Base-by-base conservation (phyloP, 2,797 vertebrate species). In the Halcyon chelicuti region DNA sequence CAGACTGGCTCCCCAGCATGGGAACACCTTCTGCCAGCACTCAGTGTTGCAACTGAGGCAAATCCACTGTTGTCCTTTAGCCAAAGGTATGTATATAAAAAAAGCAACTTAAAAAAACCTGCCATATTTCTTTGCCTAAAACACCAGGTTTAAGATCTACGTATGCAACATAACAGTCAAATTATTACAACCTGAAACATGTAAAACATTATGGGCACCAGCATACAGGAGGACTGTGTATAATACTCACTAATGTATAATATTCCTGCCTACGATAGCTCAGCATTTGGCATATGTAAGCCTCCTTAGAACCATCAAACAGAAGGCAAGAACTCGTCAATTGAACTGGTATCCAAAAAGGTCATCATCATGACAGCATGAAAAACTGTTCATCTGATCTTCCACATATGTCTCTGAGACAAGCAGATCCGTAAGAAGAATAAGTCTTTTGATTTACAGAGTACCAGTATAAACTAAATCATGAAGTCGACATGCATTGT, bases 1-100 rank as follows among this genome's bases (percentile, higher is more conserved):
- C 97, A 97, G 95, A 96, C 58, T 89, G 96, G n/a, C 80, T 74
- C 54, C 91, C 77, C 96, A 96, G 94, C 90, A 83, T 94, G 93
- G 68, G 44, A 62, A 78, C 78, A 79, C 44, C 63, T 40, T 42
- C 25, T 95, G 86, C 94, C 91, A 95, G 83, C 46, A 40, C 44
- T 86, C 40, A 55, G 1, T 39, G 46, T 6, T 52, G 82, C 28
- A 70, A 86, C 52, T 0, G 2, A 94, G 35, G 91, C 47, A 7
- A 95, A 67, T n/a, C 39, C 70, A 86, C 39, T 39, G 47, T 7
- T 91, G 57, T 75, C 63, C 83, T 90, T 95, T 73, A 92, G 87
- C 66, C 49, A 67, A 92, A 94, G 68, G 57, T 40, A 68, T 47
- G 25, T 26, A 31, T 46, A 68, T 25, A 85, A 93, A 95, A 15